Percentiles rank a stretch among this genome's conserved stretches.
Evolutionary conservation across 2,113 vertebrate species (phyloP).

Genomic region (Serilophus lunatus): DNA sequence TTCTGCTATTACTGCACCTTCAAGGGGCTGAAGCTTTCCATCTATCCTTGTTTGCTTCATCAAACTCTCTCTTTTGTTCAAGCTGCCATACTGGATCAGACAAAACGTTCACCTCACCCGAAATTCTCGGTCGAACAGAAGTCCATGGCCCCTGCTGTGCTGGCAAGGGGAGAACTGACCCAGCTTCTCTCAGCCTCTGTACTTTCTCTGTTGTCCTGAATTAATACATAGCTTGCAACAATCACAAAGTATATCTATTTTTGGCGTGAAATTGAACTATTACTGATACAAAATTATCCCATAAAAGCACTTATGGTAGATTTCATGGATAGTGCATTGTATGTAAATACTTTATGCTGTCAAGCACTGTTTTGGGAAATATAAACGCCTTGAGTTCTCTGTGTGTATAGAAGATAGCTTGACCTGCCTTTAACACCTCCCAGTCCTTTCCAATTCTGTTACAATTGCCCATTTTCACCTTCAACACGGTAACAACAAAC

Average conservation of each 20-base stretch:
- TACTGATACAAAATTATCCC: slow-evolving; percentile 13
- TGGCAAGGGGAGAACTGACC: not conserved
- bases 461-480: not conserved
- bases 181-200: rapidly evolving
- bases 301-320: slow-evolving; percentile 31
- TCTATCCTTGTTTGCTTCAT: not conserved
- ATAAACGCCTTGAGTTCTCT: slow-evolving; percentile 19
- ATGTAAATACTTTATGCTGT: slow-evolving; percentile 4
- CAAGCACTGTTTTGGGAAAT: slow-evolving; percentile 32
- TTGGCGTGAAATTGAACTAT: not conserved
- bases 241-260: slow-evolving; percentile 9
- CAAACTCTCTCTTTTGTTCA: not conserved
- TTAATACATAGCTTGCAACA: not conserved
- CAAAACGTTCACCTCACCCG: not conserved
- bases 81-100: not conserved
- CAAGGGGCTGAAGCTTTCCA: not conserved
- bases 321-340: slow-evolving; percentile 11
- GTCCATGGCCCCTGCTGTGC: not conserved
- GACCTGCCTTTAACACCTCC: not conserved
- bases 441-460: not conserved
- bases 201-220: not conserved
- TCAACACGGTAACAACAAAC: not conserved
- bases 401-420: not conserved
- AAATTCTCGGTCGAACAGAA: not conserved
- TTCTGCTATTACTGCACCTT: not conserved